These are phyloP conservation scores for Temnothorax unifasciatus DNA, from an alignment of 2,888 invertebrate genomes.

Conservation along the genomic window DNA sequence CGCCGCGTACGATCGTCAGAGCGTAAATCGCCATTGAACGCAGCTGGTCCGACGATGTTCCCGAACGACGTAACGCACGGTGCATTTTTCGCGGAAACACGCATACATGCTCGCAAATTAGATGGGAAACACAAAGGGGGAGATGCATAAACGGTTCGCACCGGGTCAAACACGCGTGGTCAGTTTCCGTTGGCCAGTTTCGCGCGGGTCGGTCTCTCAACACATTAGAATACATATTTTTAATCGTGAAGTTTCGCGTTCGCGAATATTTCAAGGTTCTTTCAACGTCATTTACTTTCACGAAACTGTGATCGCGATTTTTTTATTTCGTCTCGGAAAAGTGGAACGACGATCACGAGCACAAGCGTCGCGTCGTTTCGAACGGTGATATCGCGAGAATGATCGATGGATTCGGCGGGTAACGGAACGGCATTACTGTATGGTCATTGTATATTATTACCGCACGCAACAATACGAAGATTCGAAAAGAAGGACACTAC, in stretches of 20 bases:
- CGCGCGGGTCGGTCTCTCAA: background rate
- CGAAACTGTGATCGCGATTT: slow-evolving; percentile 40
- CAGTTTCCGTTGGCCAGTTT: background rate
- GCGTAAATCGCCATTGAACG: slow-evolving; percentile 65
- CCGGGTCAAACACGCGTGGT: background rate
- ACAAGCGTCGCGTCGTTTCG: slow-evolving; percentile 10
- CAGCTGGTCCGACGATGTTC: slow-evolving; percentile 22
- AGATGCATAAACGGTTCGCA: background rate
- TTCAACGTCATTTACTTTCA: background rate
- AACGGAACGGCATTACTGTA: slow-evolving; percentile 59
- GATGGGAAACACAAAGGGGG: background rate
- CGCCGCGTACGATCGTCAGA: slow-evolving; percentile 64
- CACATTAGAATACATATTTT: background rate
- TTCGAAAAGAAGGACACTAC: background rate
- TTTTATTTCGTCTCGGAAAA: background rate
- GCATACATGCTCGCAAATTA: background rate
- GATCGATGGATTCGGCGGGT: slow-evolving; percentile 64
- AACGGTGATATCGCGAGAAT: slow-evolving; percentile 16
- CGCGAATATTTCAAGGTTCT: background rate
- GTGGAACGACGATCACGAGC: slow-evolving; percentile 28
- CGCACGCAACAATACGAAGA: slow-evolving; percentile 8
- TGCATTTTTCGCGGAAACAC: background rate
- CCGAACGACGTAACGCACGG: slow-evolving; percentile 1
- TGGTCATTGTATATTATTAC: slow-evolving; percentile 11
- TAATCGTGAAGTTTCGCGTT: background rate